phyloP scores from a whole-genome alignment of 2,888 invertebrate genomes.

The Hyposoter didymator region DNA sequence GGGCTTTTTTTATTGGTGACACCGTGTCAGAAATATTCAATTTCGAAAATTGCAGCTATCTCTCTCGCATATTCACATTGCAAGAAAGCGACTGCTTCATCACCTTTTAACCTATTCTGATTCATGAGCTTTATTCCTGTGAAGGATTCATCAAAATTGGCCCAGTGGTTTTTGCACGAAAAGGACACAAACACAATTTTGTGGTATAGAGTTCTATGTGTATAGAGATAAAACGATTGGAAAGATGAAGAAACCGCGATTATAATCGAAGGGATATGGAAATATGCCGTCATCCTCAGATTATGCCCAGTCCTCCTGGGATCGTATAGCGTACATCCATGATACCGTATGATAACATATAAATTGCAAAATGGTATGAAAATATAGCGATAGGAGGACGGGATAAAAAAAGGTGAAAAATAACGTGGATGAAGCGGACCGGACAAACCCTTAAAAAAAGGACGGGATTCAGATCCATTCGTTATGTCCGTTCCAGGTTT shows the following conservation, averaged over 20 bases:
- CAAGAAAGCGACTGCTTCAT: too few relatives aligned
- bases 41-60: too few relatives aligned
- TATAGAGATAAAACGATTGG: neutral
- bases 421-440: neutral
- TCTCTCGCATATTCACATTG: too few relatives aligned
- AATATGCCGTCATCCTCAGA: neutral
- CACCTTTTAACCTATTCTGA: too few relatives aligned
- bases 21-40: too few relatives aligned
- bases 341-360: neutral
- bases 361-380: neutral
- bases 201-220: too few relatives aligned
- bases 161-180: too few relatives aligned
- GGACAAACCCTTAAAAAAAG: neutral
- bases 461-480: constrained; percentile 30
- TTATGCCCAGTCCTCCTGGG: neutral
- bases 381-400: neutral
- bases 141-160: too few relatives aligned
- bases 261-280: neutral
- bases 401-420: constrained; percentile 6
- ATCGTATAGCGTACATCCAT: neutral
- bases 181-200: too few relatives aligned
- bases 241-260: neutral
- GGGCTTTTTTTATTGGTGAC: too few relatives aligned
- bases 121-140: too few relatives aligned
- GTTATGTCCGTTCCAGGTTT: constrained; percentile 16